Evolutionary conservation across 1,140 invertebrate species (phyloP).

Genomic region (Papilio aristodemus): DNA sequence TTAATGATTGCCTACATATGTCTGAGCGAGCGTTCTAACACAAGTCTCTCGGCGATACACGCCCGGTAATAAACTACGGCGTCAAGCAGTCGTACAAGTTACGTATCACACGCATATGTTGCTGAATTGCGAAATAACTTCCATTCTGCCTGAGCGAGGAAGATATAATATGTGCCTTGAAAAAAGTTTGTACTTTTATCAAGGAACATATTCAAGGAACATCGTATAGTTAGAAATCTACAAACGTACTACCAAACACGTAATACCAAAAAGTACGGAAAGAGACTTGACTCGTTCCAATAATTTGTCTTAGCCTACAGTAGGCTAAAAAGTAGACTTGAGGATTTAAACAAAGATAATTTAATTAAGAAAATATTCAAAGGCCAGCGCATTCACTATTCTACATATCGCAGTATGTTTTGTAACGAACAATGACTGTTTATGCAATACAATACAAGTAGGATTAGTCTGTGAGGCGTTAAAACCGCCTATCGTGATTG

Average conservation of each 20-base stretch:
- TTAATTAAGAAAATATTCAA: neutral
- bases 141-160: neutral
- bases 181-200: too few relatives aligned
- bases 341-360: too few relatives aligned
- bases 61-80: conserved; percentile 16
- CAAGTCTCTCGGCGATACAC: conserved; percentile 2
- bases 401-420: neutral
- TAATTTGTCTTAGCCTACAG: too few relatives aligned
- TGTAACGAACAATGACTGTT: conserved; percentile 17
- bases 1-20: conserved; percentile 28
- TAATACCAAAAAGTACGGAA: neutral
- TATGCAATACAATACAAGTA: conserved; percentile 15
- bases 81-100: conserved; percentile 19
- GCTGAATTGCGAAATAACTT: neutral
- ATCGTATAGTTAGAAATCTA: neutral
- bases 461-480: conserved; percentile 23
- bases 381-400: neutral
- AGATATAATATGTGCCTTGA: neutral
- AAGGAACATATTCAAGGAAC: too few relatives aligned
- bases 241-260: neutral
- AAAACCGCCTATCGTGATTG: conserved; percentile 26
- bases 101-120: conserved; percentile 27
- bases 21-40: neutral
- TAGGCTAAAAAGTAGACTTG: too few relatives aligned
- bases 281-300: neutral